Percentiles rank a stretch among this genome's conserved stretches.
phyloP scores from a whole-genome alignment of 2,797 vertebrate species.

The Hemibagrus guttatus region DNA sequence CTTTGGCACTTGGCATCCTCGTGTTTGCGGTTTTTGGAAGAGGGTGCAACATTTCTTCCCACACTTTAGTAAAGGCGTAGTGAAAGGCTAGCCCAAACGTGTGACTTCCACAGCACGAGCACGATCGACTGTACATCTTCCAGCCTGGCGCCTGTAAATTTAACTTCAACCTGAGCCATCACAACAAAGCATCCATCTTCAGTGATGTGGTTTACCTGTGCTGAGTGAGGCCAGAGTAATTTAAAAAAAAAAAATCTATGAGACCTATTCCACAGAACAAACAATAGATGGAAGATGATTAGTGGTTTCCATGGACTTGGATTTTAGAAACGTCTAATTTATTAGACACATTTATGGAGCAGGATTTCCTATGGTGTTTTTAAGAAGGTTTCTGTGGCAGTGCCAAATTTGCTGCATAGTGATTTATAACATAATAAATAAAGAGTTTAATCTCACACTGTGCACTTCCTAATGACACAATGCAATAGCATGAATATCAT shows the following conservation, averaged over 20 bases:
- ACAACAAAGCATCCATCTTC: conserved; percentile 32
- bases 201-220: conserved; percentile 39
- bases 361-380: conserved; percentile 36
- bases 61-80: conserved; percentile 42
- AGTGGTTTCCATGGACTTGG: neutral
- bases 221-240: neutral
- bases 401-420: conserved; percentile 12
- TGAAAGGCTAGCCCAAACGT: conserved; percentile 33
- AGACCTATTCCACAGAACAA: neutral
- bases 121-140: conserved; percentile 26
- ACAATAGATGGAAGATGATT: conserved; percentile 19
- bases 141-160: conserved; percentile 39
- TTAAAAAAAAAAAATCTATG: neutral
- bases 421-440: conserved; percentile 24
- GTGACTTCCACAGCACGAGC: conserved; percentile 38
- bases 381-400: conserved; percentile 19
- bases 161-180: conserved; percentile 20
- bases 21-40: conserved; percentile 56
- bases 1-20: conserved; percentile 53
- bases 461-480: conserved; percentile 29
- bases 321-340: neutral
- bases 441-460: conserved; percentile 16
- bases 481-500: conserved; percentile 3
- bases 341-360: conserved; percentile 18
- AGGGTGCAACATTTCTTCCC: conserved; percentile 57